Evolutionary conservation across 37 sponge, comb jelly and placozoan genomes (phyloP), one percentile per base, ranked within the genome.

Genomic region (Bolinopsis microptera): DNA sequence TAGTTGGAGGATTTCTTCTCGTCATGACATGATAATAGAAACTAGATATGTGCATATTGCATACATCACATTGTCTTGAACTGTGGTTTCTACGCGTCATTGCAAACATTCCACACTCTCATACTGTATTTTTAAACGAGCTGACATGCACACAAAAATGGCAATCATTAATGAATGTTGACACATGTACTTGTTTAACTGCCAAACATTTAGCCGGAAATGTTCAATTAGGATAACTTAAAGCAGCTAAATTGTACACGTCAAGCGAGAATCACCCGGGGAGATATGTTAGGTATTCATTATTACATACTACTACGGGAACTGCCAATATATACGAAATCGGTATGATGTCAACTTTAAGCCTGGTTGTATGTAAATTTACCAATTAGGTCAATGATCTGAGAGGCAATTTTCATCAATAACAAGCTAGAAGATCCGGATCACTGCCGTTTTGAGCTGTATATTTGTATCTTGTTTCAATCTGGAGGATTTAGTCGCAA

Each of bases 311-410:
- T n/a, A n/a, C n/a, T n/a, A n/a, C n/a, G n/a, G n/a, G n/a, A n/a
- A n/a, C n/a, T n/a, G n/a, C n/a, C n/a, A n/a, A 48, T 48, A 48
- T 13, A 48, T 48, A 48, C 9, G 61, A 48, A 48, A 48, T 48
- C 13, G 61, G 61, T 13, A 48, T 48, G 61, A 48, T 48, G 61
- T 48, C 13, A 48, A 48, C 61, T 48, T 48, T n/a, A 9, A 77
- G 37, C 34, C 22, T 32, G 33, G 28, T 21, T 77, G 80, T 77
- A 35, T 9, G 80, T 77, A 77, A 77, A 77, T 77, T 5, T 3
- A 32, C 80, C 80, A 32, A 77, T 77, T 77, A 77, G 35, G 18
- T 28, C 28, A 34, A 32, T 77, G 80, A 77, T 77, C 80, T 77
- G 28, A 34, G 35, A 48, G 80, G 8, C 80, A 24, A 77, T 77